Evolutionary conservation across 2,113 vertebrate species (phyloP).

Genomic region (Sylvietta virens): DNA sequence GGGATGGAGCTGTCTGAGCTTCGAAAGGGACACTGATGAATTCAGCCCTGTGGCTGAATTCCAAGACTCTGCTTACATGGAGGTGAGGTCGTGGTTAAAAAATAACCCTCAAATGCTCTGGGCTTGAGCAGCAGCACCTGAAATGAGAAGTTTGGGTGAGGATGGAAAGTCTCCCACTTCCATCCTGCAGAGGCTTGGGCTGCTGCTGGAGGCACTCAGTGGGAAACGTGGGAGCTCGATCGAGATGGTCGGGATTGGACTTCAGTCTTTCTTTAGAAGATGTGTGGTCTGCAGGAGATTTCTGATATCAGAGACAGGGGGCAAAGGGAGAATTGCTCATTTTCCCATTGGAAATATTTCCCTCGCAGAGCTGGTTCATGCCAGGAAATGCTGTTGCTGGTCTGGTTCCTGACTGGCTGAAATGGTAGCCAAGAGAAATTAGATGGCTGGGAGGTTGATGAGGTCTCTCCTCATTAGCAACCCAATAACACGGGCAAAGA

Average conservation of each 20-base stretch:
- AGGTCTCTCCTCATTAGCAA: slow-evolving; percentile 34
- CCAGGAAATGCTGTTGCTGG: background rate
- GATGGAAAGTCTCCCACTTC: background rate
- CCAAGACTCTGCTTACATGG: background rate
- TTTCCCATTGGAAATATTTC: background rate
- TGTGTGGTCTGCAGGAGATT: background rate
- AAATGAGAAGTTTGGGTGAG: background rate
- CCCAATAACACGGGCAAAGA: background rate
- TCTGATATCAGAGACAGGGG: background rate
- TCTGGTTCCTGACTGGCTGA: background rate
- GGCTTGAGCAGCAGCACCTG: background rate
- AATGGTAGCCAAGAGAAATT: background rate
- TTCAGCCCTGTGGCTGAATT: background rate
- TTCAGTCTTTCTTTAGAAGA: background rate
- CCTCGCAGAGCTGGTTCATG: background rate
- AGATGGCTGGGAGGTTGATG: background rate
- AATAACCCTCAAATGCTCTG: background rate
- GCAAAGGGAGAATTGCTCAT: background rate
- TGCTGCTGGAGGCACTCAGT: background rate
- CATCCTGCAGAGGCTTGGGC: background rate
- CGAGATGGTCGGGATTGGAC: accelerated
- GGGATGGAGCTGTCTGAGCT: background rate
- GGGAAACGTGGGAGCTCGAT: accelerated
- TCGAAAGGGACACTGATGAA: background rate
- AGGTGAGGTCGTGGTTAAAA: background rate